phyloP scores from a whole-genome alignment of 1,140 invertebrate species.

The Aricia agestis region DNA sequence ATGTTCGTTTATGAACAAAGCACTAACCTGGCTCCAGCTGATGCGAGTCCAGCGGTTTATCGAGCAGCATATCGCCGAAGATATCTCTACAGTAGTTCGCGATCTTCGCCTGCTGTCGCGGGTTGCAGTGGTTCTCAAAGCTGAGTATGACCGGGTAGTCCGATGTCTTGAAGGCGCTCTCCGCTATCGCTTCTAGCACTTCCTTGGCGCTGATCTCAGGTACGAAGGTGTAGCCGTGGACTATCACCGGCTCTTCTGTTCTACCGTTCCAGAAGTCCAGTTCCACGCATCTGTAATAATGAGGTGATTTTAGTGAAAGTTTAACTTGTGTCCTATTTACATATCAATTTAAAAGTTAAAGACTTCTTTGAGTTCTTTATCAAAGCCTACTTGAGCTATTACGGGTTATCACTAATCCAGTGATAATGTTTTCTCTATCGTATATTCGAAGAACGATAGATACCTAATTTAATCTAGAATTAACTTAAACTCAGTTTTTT shows the following conservation, averaged over 20 bases:
- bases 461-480: no score
- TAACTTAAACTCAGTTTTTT: no score
- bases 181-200: constrained; percentile 97
- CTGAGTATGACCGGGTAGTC: constrained; percentile 95
- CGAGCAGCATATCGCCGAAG: constrained; percentile 96
- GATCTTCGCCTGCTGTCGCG: constrained; percentile 97
- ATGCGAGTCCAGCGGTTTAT: constrained; percentile 90
- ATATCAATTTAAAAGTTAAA: no score
- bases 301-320: background rate
- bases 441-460: no score
- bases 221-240: constrained; percentile 98
- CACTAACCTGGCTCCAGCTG: constrained; percentile 81
- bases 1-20: no score
- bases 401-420: no score
- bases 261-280: constrained; percentile 98
- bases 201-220: constrained; percentile 96
- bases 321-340: no score
- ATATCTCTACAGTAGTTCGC: constrained; percentile 96
- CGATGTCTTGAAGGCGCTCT: constrained; percentile 98
- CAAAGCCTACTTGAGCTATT: no score
- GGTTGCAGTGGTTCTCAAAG: constrained; percentile 99
- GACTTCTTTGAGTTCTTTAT: no score
- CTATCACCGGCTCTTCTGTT: constrained; percentile 96
- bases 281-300: constrained; percentile 87
- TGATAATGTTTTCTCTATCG: no score